Evolutionary conservation across 2,888 invertebrate species (phyloP).

Genomic region (Andrena bicolor): DNA sequence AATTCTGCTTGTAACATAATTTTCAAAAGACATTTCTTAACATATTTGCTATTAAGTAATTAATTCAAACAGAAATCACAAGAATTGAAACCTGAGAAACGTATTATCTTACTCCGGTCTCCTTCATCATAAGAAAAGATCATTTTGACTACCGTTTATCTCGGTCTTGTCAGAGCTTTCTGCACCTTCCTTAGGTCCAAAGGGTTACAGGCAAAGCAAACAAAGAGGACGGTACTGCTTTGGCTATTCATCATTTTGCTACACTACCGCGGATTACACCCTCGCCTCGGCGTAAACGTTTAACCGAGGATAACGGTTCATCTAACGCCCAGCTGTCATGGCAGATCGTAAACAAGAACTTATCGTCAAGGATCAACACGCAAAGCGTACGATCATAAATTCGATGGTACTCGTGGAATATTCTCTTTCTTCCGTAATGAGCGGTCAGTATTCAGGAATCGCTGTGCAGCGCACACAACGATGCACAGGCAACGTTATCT

Average conservation of each 20-base stretch:
- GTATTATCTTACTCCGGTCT: too few relatives aligned
- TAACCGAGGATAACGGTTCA: constrained; percentile 45
- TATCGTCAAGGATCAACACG: constrained; percentile 48
- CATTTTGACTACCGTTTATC: neutral
- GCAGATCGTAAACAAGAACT: constrained; percentile 45
- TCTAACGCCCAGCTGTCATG: constrained; percentile 50
- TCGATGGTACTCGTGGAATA: constrained; percentile 15
- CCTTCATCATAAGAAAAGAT: neutral
- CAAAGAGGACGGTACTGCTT: neutral
- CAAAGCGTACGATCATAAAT: constrained; percentile 33
- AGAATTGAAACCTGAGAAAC: too few relatives aligned
- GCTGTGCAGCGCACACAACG: constrained; percentile 9
- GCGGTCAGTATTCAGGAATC: constrained; percentile 18
- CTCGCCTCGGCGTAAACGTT: constrained; percentile 4
- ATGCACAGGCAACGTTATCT: constrained; percentile 25
- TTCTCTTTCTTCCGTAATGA: constrained; percentile 33
- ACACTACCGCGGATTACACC: constrained; percentile 20
- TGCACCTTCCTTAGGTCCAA: neutral
- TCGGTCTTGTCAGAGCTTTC: neutral
- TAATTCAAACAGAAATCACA: too few relatives aligned
- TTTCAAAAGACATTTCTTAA: too few relatives aligned
- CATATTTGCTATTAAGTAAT: too few relatives aligned
- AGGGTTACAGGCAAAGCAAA: constrained; percentile 11
- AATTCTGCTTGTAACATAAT: too few relatives aligned
- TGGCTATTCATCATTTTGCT: constrained; percentile 9